Conservation (phyloP, 92 coral and sea anemone genomes). For the Porites divaricata region DNA sequence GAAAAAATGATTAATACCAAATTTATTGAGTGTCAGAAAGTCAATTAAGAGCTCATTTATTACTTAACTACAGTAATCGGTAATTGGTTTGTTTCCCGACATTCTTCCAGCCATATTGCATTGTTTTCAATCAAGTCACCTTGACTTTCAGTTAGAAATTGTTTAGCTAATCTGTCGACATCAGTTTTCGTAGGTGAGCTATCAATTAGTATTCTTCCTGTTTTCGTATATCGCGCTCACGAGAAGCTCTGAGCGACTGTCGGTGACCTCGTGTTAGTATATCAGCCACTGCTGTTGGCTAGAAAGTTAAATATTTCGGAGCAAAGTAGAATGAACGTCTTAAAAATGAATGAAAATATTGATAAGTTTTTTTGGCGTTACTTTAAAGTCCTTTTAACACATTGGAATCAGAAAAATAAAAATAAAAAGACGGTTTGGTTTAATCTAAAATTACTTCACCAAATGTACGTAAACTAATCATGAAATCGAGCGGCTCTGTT, state of each 20-base stretch:
- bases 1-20: not conserved
- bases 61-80: not conserved
- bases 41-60: not conserved
- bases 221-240: not conserved
- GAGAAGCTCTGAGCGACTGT: not conserved
- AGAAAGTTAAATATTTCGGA: too few species aligned
- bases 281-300: too few species aligned
- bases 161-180: not conserved
- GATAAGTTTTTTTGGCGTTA: too few species aligned
- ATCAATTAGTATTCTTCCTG: not conserved
- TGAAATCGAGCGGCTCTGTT: too few species aligned
- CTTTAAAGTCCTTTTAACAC: too few species aligned
- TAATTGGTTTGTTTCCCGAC: not conserved
- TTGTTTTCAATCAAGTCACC: not conserved
- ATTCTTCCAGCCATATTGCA: not conserved
- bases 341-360: too few species aligned
- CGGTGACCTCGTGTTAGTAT: not conserved
- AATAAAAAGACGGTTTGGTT: too few species aligned
- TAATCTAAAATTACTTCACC: too few species aligned
- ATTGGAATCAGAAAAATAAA: too few species aligned
- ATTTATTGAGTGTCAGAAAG: not conserved
- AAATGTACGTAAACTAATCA: too few species aligned
- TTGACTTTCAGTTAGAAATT: not conserved
- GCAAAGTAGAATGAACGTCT: too few species aligned
- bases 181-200: not conserved